phyloP scores from a whole-genome alignment of 2,113 vertebrate species.

The Rhabdomys dilectus region DNA sequence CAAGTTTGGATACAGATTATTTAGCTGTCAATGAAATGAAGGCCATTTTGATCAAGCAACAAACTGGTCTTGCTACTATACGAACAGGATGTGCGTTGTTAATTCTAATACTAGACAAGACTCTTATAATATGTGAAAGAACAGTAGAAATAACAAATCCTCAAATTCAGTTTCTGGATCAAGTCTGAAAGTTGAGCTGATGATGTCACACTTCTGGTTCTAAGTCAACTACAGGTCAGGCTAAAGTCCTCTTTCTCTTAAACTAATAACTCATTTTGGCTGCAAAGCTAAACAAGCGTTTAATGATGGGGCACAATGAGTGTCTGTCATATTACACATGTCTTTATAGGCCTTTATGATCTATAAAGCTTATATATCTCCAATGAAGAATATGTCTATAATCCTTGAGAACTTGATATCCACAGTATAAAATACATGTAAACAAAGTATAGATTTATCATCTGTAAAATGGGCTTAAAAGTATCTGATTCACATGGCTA shows the following conservation, averaged over 20 bases:
- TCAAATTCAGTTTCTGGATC: constrained; percentile 10
- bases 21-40: neutral
- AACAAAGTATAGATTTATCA: neutral
- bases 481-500: neutral
- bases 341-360: neutral
- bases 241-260: constrained; percentile 39
- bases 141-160: neutral
- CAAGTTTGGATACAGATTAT: neutral
- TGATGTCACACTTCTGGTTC: neutral
- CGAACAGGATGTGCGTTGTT: neutral
- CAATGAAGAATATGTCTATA: neutral
- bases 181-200: constrained; percentile 10
- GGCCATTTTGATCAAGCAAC: constrained; percentile 34
- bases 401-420: neutral
- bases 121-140: neutral
- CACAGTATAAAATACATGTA: neutral
- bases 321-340: neutral
- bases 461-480: constrained; percentile 58
- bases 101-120: constrained; percentile 17
- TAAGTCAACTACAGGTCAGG: constrained; percentile 32
- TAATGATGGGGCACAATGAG: neutral
- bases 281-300: neutral
- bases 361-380: neutral
- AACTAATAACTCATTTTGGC: constrained; percentile 44
- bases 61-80: neutral